Base-by-base conservation (phyloP, 1,140 invertebrate genomes). In the Nasonia giraulti region DNA sequence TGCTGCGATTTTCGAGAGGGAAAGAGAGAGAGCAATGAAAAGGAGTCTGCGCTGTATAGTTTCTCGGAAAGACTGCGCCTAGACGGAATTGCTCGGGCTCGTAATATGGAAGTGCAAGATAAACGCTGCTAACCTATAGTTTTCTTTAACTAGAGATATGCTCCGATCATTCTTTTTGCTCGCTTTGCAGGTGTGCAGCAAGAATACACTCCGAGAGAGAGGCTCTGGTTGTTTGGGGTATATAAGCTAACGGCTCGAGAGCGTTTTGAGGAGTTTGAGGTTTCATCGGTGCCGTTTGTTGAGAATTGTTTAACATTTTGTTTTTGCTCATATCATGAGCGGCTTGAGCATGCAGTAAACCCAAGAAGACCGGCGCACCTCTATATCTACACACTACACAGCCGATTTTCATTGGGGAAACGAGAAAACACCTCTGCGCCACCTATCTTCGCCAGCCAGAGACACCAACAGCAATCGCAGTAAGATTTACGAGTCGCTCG, bases 61-160 rank as follows among this genome's bases (percentile, higher is more conserved):
- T 83, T 77, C 84, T 37, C 27, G 37, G 74, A 85, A 85, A 33
- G 17, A 62, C 55, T 44, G 55, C 20, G 69, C 71, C 75, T 82
- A 85, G 80, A 76, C 82, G 66, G 75, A 85, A 82, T 82, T 81
- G 23, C 40, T 80, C 78, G 50, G 14, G 33, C 37, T 82, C 66
- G 80, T 85, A 85, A 82, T 79, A 44, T 73, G 68, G 40, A 85
- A 85, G 79, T 85, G 68, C 84, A 62, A 55, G 74, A 77, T 78
- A 82, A 82, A 82, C 81, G 81, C 47, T 55, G 6, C 37, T 47
- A 85, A 85, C 75, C 84, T 85, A 55, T 85, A 37, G 80, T 85
- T 85, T 85, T 33, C 66, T 82, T 82, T 76, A 85, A 81, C 50
- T 81, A 81, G 33, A 68, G 37, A 80, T 75, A 68, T 71, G 44